These are phyloP conservation scores for Salvator merianae DNA, from an alignment of 2,113 vertebrate species.

Conservation along the genomic window DNA sequence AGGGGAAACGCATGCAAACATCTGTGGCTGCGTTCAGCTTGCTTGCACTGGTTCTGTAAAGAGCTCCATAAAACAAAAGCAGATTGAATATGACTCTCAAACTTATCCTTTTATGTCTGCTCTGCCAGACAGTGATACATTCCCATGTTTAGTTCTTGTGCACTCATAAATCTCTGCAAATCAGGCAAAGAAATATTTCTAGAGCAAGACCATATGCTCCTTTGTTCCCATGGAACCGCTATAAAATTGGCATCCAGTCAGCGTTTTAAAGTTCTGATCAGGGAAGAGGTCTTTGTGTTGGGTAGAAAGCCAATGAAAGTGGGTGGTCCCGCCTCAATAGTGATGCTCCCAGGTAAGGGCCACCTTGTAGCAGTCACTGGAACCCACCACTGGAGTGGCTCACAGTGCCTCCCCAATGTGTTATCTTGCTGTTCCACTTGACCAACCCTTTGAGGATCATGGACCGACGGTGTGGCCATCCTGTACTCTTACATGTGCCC, in stretches of 20 bases:
- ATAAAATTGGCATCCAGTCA: not conserved
- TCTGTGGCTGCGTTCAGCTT: conserved; percentile 18
- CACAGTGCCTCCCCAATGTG: too few relatives aligned
- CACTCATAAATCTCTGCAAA: conserved; percentile 58
- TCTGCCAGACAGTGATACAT: conserved; percentile 36
- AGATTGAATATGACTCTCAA: conserved; percentile 37
- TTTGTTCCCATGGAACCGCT: conserved; percentile 1
- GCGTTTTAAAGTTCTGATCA: not conserved
- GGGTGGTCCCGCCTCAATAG: not conserved
- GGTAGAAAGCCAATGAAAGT: not conserved
- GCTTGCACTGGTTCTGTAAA: conserved; percentile 34
- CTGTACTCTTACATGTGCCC: too few relatives aligned
- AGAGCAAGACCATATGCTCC: not conserved
- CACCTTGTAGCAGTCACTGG: not conserved
- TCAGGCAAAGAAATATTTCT: conserved; percentile 37
- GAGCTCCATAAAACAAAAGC: conserved; percentile 55
- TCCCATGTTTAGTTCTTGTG: conserved; percentile 26
- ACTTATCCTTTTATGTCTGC: conserved; percentile 43
- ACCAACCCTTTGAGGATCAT: too few relatives aligned
- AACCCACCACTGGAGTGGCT: not conserved
- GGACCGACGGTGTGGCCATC: too few relatives aligned
- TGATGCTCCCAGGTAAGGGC: not conserved
- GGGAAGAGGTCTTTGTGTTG: too few relatives aligned
- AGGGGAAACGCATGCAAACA: conserved; percentile 30
- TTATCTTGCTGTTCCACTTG: too few relatives aligned